These are phyloP conservation scores for Crocuta crocuta DNA, from an alignment of 2,113 vertebrate genomes.

Conservation along the genomic window DNA sequence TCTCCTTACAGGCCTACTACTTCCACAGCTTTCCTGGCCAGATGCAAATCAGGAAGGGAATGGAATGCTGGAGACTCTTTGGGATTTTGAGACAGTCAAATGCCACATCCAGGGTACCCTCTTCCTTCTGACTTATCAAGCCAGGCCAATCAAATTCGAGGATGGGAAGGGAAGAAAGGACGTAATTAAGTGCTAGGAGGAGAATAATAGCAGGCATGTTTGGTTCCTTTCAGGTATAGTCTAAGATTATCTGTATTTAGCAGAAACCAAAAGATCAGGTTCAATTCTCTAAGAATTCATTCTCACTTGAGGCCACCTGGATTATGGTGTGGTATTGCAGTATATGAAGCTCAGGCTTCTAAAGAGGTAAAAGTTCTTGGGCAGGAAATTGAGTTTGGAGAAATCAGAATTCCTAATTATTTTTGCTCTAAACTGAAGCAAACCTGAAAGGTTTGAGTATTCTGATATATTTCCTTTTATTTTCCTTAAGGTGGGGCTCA, in stretches of 20 bases:
- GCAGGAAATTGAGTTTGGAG: conserved; percentile 29
- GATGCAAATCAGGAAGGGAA: conserved; percentile 63
- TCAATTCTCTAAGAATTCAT: conserved; percentile 47
- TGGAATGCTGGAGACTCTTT: conserved; percentile 29
- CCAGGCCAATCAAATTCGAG: background rate
- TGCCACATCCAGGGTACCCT: background rate
- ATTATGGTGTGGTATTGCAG: background rate
- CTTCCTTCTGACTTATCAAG: conserved; percentile 53
- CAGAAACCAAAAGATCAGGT: conserved; percentile 25
- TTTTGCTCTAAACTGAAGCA: conserved; percentile 49
- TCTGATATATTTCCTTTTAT: background rate
- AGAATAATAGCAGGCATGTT: background rate
- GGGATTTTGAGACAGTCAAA: conserved; percentile 54
- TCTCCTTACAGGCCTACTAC: conserved; percentile 49
- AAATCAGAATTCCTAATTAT: background rate
- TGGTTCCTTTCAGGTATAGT: background rate
- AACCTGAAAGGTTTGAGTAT: conserved; percentile 38
- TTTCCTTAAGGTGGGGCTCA: background rate
- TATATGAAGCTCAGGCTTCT: background rate
- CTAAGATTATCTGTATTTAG: conserved; percentile 31
- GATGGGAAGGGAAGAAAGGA: background rate
- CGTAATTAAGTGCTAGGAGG: background rate
- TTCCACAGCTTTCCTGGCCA: conserved; percentile 51
- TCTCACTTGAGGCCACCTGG: conserved; percentile 11
- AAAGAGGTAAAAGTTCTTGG: conserved; percentile 17